A percentile compares a stretch with the other conserved stretches of the same genome.
Conservation (phyloP, 1,140 invertebrate species). For the Protaetia brevitarsis region DNA sequence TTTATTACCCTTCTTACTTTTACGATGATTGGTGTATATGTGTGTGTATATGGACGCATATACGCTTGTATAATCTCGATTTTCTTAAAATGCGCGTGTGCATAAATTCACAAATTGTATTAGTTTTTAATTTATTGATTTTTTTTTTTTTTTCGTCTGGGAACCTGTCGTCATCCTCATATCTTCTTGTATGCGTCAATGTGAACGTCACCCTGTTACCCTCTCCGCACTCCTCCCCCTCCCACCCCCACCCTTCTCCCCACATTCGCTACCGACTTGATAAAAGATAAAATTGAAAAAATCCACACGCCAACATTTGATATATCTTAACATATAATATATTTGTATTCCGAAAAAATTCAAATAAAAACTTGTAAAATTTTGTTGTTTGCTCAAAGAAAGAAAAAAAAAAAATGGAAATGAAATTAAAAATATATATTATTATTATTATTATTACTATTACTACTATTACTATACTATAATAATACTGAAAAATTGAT, state of each 20-base stretch:
- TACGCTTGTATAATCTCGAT: neutral
- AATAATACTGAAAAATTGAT: too few species aligned
- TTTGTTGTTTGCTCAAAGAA: slow-evolving; percentile 22
- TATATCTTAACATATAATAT: neutral
- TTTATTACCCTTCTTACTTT: too few species aligned
- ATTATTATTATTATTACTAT: too few species aligned
- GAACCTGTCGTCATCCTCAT: neutral
- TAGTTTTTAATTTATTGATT: neutral
- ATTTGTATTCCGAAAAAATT: slow-evolving; percentile 6
- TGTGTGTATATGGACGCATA: neutral
- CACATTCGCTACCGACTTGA: too few species aligned
- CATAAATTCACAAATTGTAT: slow-evolving; percentile 17
- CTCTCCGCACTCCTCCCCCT: too few species aligned
- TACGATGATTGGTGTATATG: neutral
- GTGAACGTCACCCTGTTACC: too few species aligned
- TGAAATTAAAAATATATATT: too few species aligned
- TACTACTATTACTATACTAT: too few species aligned
- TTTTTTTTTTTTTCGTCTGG: neutral
- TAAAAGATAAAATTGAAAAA: neutral
- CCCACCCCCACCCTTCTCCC: too few species aligned
- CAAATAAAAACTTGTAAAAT: slow-evolving; percentile 18
- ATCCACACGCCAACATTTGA: neutral
- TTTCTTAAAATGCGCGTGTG: neutral
- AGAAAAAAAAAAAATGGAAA: neutral
- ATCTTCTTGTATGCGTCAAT: too few species aligned